These are phyloP conservation scores for Drosophila affinis DNA, from an alignment of 2,888 invertebrate genomes.

Conservation along the genomic window DNA sequence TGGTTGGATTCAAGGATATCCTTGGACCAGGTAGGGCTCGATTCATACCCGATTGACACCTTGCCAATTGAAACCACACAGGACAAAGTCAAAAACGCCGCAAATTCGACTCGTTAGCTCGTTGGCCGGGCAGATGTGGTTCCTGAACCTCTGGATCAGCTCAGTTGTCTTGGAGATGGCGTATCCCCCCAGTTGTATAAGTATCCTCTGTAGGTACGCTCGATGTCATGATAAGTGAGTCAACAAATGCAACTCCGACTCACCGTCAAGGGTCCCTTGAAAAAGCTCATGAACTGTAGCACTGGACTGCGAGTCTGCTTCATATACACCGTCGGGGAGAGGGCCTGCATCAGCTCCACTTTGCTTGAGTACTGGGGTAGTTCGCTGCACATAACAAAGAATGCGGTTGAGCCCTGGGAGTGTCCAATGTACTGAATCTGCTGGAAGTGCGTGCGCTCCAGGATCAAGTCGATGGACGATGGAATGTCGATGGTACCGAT, in stretches of 20 bases:
- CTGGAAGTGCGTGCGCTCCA: not conserved
- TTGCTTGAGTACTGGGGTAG: conserved; percentile 30
- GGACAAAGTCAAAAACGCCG: conserved; percentile 49
- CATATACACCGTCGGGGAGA: conserved; percentile 56
- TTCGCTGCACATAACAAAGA: conserved; percentile 60
- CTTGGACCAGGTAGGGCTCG: not conserved
- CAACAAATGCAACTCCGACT: not conserved
- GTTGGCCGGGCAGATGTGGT: conserved; percentile 33
- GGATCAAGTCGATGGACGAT: conserved; percentile 38
- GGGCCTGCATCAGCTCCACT: conserved; percentile 53
- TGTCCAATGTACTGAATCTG: conserved; percentile 58
- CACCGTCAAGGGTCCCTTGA: conserved; percentile 38
- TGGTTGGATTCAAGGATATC: not conserved
- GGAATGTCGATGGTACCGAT: conserved; percentile 57
- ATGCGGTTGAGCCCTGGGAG: conserved; percentile 56
- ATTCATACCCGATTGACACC: conserved; percentile 36
- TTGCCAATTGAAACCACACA: conserved; percentile 57
- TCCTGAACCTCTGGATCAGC: conserved; percentile 30
- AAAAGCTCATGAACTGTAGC: conserved; percentile 37
- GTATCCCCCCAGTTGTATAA: conserved; percentile 50
- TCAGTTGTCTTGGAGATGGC: conserved; percentile 24
- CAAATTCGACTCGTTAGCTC: conserved; percentile 28
- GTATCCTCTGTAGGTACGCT: conserved; percentile 29
- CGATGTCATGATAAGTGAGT: not conserved
- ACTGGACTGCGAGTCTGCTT: conserved; percentile 40